A percentile compares a stretch with the other conserved stretches of the same genome.
These are phyloP conservation scores for Melospiza melodia DNA, from an alignment of 2,113 vertebrate species.

Conservation along the genomic window DNA sequence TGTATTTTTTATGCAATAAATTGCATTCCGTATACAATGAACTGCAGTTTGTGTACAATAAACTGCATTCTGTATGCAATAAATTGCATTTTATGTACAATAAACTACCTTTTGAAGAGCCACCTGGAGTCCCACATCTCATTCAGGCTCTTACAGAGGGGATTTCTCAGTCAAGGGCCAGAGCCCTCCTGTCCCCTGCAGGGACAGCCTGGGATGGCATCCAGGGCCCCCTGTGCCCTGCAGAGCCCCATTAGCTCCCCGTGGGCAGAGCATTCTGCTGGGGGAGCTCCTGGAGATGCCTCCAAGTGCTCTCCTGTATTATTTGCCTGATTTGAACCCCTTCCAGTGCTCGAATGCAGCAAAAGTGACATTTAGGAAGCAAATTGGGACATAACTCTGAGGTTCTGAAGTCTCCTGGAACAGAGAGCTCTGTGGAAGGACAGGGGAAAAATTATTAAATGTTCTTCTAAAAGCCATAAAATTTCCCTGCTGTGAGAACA, in stretches of 20 bases:
- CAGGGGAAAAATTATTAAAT: neutral
- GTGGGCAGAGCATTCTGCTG: neutral
- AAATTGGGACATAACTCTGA: conserved; percentile 17
- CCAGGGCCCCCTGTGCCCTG: neutral
- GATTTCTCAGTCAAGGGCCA: neutral
- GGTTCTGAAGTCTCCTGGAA: neutral
- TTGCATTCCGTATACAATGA: no score
- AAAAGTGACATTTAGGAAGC: conserved; percentile 44
- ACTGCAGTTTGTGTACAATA: no score
- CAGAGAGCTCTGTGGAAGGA: neutral
- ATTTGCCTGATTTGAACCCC: neutral
- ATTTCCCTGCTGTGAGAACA: neutral
- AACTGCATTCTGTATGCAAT: no score
- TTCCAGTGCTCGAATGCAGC: conserved; percentile 6
- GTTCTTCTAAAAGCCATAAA: neutral
- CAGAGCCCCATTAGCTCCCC: neutral
- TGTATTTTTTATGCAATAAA: no score
- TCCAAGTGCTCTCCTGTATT: neutral
- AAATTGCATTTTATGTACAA: no score
- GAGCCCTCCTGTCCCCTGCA: neutral
- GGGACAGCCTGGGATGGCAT: neutral
- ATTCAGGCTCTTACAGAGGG: no score
- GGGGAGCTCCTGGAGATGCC: neutral
- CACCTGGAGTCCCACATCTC: no score
- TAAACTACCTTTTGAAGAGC: no score